Base-by-base conservation (phyloP, 1,140 invertebrate genomes). In the Pachyrhynchus sulphureomaculatus region DNA sequence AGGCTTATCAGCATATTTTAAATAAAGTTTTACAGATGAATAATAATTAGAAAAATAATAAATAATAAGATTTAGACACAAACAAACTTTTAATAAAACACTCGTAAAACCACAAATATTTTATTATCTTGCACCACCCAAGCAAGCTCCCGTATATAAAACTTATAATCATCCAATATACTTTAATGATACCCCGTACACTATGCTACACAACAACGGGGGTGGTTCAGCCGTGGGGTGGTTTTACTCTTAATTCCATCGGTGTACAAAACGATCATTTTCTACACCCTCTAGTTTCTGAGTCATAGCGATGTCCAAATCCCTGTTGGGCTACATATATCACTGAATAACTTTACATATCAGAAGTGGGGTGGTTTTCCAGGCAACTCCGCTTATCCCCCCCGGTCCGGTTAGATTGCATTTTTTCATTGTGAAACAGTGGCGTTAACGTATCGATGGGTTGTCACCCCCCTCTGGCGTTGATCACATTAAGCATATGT, bases 401-500 rank as follows among this genome's bases (percentile, higher is more conserved):
- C 15, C 23, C 26, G 29, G 39, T 33, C 42, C 55, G 20, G 55
- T 48, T 58, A 58, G 55, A 58, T 58, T 58, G 45, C 55, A 48
- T 58, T 58, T 58, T 58, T 58, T 58, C 44, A 58, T 58, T 58
- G 55, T 58, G 45, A 29, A 47, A 48, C 55, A 58, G 55, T 58
- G 32, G 55, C 55, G 55, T 58, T 47, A 58, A 47, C 55, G 55
- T n/a, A 58, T 58, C 42, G 55, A 32, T 48, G 45, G 55, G 42
- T 48, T 9, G 29, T 21, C 21, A 24, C 44, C 55, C 57, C 52
- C n/a, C 47, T 15, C 5, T 8, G 57, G 47, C 48, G 37, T 21
- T 53, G 57, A 60, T 60, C 57, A 47, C 57, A 60, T 60, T 60
- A 60, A 60, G 41, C 57, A 60, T 60, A 60, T 60, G 57, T 60